Base-by-base conservation (phyloP, 2,888 invertebrate genomes). In the Aelia acuminata region DNA sequence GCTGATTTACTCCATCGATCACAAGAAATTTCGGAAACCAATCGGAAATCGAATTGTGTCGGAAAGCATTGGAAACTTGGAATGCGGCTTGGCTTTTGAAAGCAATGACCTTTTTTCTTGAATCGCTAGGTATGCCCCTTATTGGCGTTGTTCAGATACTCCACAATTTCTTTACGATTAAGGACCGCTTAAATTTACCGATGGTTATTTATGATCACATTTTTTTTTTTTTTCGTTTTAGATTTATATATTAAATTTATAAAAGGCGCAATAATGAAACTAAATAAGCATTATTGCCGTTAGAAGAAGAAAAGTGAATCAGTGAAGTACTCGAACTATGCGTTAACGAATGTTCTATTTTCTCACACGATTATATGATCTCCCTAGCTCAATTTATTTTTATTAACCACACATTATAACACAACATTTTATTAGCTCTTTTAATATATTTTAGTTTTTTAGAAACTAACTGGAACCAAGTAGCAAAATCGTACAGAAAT, bases 91-190 rank as follows among this genome's bases (percentile, higher is more conserved):
- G 57, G 18, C 63, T 31, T 31, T 63, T 63, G 63, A 63, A 63
- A 63, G 63, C 63, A 63, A 63, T 63, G 63, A 63, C 63, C 63
- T 63, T 63, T 63, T 63, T 63, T 63, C 63, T 31, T 22, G 63
- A 63, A 31, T 63, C 5, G 15, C 31, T 31, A 31, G 63, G 31
- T 63, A 63, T 63, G 63, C 63, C 63, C 63, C 63, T 63, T 31
- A 63, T 63, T 63, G 63, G 18, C 63, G 15, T 31, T 31, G 31
- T 63, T 63, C 31, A 63, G 31, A 63, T 63, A 63, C 63, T 31
- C 31, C 0, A 18, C 63, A 3, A 63, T 31, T 63, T 63, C 31
- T 31, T 63, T 35, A 63, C 31, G 31, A 63, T 31, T 63, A 18
- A 63, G 7, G 7, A 2, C 31, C 31, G 31, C 63, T 31, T 63